Evolutionary conservation across 2,888 invertebrate species (phyloP).

Genomic region (Netelia virgata): DNA sequence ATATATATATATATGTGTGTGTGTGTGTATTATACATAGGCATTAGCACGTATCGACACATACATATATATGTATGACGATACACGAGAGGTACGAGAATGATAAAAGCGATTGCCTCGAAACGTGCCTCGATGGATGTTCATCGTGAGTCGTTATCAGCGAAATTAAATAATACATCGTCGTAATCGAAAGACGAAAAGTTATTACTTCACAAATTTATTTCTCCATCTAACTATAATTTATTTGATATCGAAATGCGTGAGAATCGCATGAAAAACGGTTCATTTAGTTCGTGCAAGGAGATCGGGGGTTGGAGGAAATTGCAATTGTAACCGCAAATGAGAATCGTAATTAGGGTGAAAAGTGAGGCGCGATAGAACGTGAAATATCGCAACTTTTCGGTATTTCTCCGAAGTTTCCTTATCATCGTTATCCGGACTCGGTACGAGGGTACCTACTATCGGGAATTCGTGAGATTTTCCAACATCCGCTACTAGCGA

Average conservation of each 20-base stretch:
- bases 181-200: constrained; percentile 22
- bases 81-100: background rate
- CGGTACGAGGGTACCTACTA: constrained; percentile 48
- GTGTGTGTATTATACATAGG: background rate
- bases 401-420: constrained; percentile 54
- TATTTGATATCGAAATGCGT: too few species aligned
- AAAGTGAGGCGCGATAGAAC: constrained; percentile 66
- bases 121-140: constrained; percentile 28
- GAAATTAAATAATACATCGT: constrained; percentile 24
- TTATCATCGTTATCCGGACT: constrained; percentile 65
- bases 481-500: constrained; percentile 54
- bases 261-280: too few species aligned
- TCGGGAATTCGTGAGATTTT: constrained; percentile 51
- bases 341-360: constrained; percentile 73
- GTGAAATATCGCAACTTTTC: constrained; percentile 72
- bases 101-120: constrained; percentile 19
- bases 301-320: too few species aligned
- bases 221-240: too few species aligned
- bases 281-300: too few species aligned
- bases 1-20: background rate
- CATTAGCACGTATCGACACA: background rate
- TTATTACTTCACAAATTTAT: background rate
- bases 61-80: background rate
- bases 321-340: constrained; percentile 33
- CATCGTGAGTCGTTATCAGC: constrained; percentile 41